Percentiles rank a stretch among this genome's conserved stretches.
Evolutionary conservation across 2,888 invertebrate genomes (phyloP).

Genomic region (Volucella inanis): DNA sequence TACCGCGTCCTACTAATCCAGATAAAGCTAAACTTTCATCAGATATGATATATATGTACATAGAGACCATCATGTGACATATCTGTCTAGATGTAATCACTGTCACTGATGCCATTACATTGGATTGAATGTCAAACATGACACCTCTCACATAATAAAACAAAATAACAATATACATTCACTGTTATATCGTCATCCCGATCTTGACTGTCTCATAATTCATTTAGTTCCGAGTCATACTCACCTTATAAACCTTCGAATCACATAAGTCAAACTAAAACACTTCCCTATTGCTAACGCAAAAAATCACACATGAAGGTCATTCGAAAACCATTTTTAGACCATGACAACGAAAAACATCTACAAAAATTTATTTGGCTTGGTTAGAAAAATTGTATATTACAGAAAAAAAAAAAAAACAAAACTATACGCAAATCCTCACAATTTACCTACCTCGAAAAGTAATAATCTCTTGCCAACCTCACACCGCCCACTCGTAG

Average conservation of each 20-base stretch:
- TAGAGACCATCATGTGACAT: too few relatives aligned
- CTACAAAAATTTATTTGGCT: constrained; percentile 2
- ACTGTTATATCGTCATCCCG: background rate
- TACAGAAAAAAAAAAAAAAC: background rate
- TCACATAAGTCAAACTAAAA: constrained; percentile 26
- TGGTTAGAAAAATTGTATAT: background rate
- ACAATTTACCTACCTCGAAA: constrained; percentile 40
- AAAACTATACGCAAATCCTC: constrained; percentile 28
- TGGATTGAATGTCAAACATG: too few relatives aligned
- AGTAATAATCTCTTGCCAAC: constrained; percentile 41
- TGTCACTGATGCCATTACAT: too few relatives aligned
- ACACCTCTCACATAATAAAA: too few relatives aligned
- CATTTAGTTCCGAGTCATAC: background rate
- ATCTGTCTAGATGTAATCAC: too few relatives aligned
- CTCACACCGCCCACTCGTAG: constrained; percentile 27
- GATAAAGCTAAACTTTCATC: too few relatives aligned
- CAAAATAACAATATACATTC: constrained; percentile 42
- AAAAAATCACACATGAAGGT: constrained; percentile 50
- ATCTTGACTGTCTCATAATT: background rate
- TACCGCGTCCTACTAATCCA: too few relatives aligned
- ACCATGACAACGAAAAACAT: constrained; percentile 48
- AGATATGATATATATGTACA: too few relatives aligned
- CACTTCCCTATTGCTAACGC: constrained; percentile 27
- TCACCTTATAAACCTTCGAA: constrained; percentile 25
- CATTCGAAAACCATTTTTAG: constrained; percentile 51